phyloP scores from a whole-genome alignment of 2,888 invertebrate genomes.

The Drosophila pseudotalamancana region DNA sequence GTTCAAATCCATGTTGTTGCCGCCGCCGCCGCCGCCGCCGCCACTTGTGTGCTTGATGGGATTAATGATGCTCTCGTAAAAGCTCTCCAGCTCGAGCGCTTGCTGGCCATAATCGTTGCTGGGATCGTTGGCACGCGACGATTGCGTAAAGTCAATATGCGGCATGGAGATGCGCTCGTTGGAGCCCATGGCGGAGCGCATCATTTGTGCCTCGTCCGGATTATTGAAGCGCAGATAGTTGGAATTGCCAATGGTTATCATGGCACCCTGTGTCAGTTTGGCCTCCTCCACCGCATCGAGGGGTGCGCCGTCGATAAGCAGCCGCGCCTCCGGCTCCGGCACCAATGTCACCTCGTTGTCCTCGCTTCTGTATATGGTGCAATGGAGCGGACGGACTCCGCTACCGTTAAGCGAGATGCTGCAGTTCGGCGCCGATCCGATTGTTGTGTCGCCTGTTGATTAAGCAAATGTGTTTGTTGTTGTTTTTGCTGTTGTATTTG shows the following conservation, averaged over 20 bases:
- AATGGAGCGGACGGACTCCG: conserved; percentile 93
- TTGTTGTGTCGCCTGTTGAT: conserved; percentile 90
- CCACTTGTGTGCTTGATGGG: conserved; percentile 43
- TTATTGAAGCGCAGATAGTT: conserved; percentile 97
- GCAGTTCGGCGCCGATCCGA: conserved; percentile 91
- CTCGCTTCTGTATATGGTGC: conserved; percentile 93
- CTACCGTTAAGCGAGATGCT: conserved; percentile 94
- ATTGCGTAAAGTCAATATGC: conserved; percentile 88
- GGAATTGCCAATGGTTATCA: conserved; percentile 95
- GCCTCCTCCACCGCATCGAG: conserved; percentile 88
- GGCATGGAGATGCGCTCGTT: conserved; percentile 91
- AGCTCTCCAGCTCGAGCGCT: conserved; percentile 74
- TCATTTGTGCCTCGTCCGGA: conserved; percentile 94
- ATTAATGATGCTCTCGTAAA: conserved; percentile 81
- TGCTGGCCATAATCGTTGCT: conserved; percentile 23
- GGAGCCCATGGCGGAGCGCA: conserved; percentile 90
- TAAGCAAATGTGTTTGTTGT: background rate
- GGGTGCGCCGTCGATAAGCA: conserved; percentile 90
- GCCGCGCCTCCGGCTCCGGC: conserved; percentile 89
- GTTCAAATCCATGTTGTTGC: conserved; percentile 85
- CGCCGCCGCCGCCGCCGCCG: conserved; percentile 12
- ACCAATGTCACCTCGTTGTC: conserved; percentile 92
- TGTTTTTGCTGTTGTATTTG: too few relatives aligned
- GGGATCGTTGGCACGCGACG: conserved; percentile 17
- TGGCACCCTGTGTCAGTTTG: conserved; percentile 93